Percentiles rank a stretch among this genome's conserved stretches.
Conservation (phyloP, 2,888 invertebrate genomes). For the Rotaria macrura region DNA sequence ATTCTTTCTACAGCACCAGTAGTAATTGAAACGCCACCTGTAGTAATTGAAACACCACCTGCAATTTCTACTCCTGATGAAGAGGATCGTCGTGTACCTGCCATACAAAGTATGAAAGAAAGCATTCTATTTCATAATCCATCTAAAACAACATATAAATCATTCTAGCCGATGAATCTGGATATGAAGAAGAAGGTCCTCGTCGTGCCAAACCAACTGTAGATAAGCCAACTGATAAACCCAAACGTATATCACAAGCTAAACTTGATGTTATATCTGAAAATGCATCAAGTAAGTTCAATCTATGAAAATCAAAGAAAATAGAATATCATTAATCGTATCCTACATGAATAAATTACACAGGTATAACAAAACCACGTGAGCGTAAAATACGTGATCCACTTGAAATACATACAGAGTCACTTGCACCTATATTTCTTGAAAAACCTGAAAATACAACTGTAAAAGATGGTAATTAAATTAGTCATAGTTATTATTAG, state of each 20-base stretch:
- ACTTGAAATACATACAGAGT: conserved; percentile 23
- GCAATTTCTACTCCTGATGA: background rate
- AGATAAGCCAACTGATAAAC: background rate
- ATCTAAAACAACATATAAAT: background rate
- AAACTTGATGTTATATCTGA: background rate
- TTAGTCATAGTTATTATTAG: background rate
- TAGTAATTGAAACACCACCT: background rate
- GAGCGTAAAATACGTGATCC: conserved; percentile 28
- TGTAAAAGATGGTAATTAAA: conserved; percentile 19
- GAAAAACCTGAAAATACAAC: conserved; percentile 31
- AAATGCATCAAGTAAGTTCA: background rate
- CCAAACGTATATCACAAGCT: background rate
- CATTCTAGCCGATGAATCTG: background rate
- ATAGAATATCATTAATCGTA: background rate
- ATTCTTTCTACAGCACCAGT: too few relatives aligned
- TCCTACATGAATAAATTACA: background rate
- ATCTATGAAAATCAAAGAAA: too few relatives aligned
- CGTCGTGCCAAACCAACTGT: background rate
- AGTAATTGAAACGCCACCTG: background rate
- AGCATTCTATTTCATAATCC: too few relatives aligned
- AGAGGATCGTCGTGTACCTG: background rate
- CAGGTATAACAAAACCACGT: background rate
- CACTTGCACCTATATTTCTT: conserved; percentile 27
- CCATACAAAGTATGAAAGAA: background rate
- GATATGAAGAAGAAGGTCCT: conserved; percentile 33